Evolutionary conservation across 2,113 vertebrate species (phyloP).

Genomic region (Ciconia boyciana): DNA sequence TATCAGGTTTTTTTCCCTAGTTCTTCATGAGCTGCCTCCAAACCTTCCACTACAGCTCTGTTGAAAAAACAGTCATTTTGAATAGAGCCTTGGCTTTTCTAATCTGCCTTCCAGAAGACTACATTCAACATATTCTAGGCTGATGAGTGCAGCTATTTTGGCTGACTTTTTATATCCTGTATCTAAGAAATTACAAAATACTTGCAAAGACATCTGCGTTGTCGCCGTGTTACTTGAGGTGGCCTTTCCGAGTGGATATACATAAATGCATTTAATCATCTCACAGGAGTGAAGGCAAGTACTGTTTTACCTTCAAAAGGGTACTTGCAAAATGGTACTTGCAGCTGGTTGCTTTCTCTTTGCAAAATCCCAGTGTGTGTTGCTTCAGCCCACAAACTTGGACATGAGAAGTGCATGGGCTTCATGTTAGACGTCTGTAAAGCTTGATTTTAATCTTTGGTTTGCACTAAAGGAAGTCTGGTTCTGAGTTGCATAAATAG

Average conservation of each 20-base stretch:
- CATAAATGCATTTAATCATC: neutral
- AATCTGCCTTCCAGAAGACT: neutral
- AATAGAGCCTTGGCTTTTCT: neutral
- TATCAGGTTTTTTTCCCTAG: neutral
- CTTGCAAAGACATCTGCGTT: fast-evolving
- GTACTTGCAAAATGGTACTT: neutral
- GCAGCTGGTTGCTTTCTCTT: neutral
- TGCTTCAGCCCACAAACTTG: neutral
- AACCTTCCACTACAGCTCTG: neutral
- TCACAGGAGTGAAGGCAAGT: neutral
- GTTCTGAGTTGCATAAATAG: neutral
- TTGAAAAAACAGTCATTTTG: neutral
- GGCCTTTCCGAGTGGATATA: neutral
- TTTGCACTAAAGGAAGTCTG: neutral
- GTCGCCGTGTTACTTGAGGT: neutral
- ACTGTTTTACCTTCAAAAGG: neutral
- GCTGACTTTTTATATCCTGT: neutral
- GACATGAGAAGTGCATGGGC: too few relatives aligned
- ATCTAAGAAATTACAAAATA: neutral
- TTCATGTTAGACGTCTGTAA: neutral
- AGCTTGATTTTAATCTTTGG: neutral
- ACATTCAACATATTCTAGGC: neutral
- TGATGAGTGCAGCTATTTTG: neutral
- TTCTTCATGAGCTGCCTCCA: neutral
- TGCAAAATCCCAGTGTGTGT: neutral